Evolutionary conservation across 2,888 invertebrate genomes (phyloP).

Genomic region (Phymatocera aterrima): DNA sequence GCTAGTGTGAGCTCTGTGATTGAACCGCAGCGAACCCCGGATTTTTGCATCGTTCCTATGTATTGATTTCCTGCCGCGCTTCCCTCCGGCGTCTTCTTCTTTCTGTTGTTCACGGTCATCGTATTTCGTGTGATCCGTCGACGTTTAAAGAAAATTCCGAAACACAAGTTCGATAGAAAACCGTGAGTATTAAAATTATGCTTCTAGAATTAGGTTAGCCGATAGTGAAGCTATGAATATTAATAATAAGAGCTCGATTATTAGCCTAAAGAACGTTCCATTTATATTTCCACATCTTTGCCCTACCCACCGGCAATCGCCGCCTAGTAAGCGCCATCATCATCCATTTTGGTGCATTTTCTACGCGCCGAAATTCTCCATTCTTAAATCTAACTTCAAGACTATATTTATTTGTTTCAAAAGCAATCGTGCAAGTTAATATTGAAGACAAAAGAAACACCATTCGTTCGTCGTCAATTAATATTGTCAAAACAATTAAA

Average conservation of each 20-base stretch:
- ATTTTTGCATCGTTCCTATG: slow-evolving; percentile 29
- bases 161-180: slow-evolving; percentile 12
- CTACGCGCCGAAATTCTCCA: slow-evolving; percentile 33
- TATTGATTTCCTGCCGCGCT: slow-evolving; percentile 45
- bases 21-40: slow-evolving; percentile 30
- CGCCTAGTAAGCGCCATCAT: slow-evolving; percentile 29
- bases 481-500: too few relatives aligned
- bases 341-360: slow-evolving; percentile 40
- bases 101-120: slow-evolving; percentile 18
- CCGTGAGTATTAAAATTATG: slow-evolving; percentile 16
- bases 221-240: not conserved
- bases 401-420: not conserved
- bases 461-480: not conserved
- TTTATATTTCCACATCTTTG: not conserved
- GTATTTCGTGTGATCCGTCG: slow-evolving; percentile 21
- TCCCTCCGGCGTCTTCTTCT: slow-evolving; percentile 36
- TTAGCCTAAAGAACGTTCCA: not conserved
- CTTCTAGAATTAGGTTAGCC: not conserved
- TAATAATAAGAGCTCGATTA: not conserved
- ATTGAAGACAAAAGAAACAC: not conserved
- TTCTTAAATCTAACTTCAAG: not conserved
- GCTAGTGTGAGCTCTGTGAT: slow-evolving; percentile 12
- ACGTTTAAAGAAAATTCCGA: not conserved
- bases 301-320: slow-evolving; percentile 34
- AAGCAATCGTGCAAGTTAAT: not conserved